A percentile compares a stretch with the other conserved stretches of the same genome.
Evolutionary conservation across 1,140 invertebrate species (phyloP).

Genomic region (Chrysopa pallens): DNA sequence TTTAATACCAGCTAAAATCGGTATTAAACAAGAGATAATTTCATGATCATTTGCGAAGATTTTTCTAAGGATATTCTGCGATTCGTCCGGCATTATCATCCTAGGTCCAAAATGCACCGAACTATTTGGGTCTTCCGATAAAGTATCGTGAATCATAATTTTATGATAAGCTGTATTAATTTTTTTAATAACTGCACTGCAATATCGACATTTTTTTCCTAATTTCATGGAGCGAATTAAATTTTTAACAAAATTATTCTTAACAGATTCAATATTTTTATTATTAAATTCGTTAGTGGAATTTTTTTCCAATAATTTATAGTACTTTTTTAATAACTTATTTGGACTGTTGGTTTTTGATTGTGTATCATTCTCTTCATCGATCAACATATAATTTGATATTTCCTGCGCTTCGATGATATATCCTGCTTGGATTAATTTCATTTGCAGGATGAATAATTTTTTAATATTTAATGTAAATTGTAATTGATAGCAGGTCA

Average conservation of each 20-base stretch:
- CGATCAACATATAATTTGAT: background rate
- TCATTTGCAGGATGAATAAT: constrained; percentile 2
- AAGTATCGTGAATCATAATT: constrained; percentile 30
- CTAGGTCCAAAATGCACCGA: constrained; percentile 8
- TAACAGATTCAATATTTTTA: too few species aligned
- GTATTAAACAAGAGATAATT: constrained; percentile 50
- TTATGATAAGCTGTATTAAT: constrained; percentile 39
- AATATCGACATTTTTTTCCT: constrained; percentile 40
- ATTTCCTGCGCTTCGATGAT: background rate
- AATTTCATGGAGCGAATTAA: constrained; percentile 32
- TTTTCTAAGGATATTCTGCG: constrained; percentile 25
- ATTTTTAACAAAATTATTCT: constrained; percentile 33
- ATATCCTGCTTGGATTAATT: constrained; percentile 2
- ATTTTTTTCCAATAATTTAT: too few species aligned
- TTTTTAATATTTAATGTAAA: constrained; percentile 38
- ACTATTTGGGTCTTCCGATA: constrained; percentile 15
- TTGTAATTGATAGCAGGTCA: constrained; percentile 50
- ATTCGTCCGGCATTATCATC: constrained; percentile 17
- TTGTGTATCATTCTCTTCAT: background rate
- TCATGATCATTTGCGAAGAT: constrained; percentile 62
- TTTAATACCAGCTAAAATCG: constrained; percentile 40
- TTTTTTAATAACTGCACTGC: constrained; percentile 34
- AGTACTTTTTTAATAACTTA: too few species aligned
- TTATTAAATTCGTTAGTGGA: too few species aligned
- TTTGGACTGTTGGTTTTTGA: background rate